Percentiles rank a stretch among this genome's conserved stretches.
Conservation (phyloP, 2,113 vertebrate species). For the Hippolais icterina region DNA sequence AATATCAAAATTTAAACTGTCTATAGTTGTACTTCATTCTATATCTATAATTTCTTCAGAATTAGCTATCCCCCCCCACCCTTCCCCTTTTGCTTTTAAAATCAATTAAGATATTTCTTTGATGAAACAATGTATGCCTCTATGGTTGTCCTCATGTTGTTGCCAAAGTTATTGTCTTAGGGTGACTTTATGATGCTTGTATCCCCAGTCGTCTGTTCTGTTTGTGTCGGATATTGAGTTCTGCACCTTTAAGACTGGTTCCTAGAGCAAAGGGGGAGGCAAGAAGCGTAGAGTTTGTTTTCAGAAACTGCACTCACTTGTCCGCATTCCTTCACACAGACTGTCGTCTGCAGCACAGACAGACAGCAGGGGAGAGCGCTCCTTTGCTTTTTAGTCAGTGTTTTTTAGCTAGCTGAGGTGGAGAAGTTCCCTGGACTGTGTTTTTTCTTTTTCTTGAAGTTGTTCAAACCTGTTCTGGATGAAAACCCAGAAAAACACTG, state of each 20-base stretch:
- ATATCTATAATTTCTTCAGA: not conserved
- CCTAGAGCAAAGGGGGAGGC: not conserved
- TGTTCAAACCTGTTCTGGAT: not conserved
- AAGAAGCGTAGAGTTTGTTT: not conserved
- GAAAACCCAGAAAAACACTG: not conserved
- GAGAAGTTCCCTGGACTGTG: not conserved
- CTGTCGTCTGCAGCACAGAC: not conserved
- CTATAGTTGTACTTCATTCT: not conserved
- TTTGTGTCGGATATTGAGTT: not conserved
- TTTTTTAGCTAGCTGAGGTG: not conserved
- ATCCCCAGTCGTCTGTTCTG: not conserved
- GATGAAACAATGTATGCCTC: not conserved
- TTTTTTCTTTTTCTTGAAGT: not conserved
- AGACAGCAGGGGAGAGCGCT: not conserved
- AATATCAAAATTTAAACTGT: not conserved
- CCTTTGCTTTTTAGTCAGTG: not conserved
- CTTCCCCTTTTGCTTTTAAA: fast-evolving
- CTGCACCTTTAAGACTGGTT: not conserved
- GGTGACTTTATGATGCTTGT: not conserved
- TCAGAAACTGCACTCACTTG: not conserved
- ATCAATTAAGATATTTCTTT: not conserved
- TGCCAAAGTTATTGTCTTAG: not conserved
- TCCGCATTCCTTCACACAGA: not conserved
- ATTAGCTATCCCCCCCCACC: not conserved
- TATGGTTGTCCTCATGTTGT: not conserved